A percentile compares a stretch with the other conserved stretches of the same genome.
Evolutionary conservation across 2,797 vertebrate genomes (phyloP).

Genomic region (Spinibarbus caldwelli): DNA sequence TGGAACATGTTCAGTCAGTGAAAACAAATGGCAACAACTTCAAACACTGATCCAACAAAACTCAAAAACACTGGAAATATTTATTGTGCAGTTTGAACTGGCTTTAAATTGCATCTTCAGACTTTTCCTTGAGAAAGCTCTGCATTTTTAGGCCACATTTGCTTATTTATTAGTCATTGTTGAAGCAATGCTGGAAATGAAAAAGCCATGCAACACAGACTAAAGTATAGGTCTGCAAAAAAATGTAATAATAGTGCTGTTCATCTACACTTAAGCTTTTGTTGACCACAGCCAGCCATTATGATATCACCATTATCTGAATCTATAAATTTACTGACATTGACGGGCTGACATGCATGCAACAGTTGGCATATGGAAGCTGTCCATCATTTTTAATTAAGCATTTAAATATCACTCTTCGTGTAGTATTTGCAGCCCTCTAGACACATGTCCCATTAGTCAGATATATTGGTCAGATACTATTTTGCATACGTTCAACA

Average conservation of each 20-base stretch:
- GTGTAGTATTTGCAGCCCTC: not conserved
- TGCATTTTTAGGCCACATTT: not conserved
- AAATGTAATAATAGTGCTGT: not conserved
- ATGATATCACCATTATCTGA: not conserved
- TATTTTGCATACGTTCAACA: constrained; percentile 28
- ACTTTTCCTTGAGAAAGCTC: not conserved
- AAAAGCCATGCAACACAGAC: not conserved
- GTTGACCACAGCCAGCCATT: not conserved
- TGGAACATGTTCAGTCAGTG: constrained; percentile 8
- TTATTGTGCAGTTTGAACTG: not conserved
- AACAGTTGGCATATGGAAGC: constrained; percentile 20
- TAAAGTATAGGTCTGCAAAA: not conserved
- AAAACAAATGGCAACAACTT: constrained; percentile 3
- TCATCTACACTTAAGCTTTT: constrained; percentile 1
- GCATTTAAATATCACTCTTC: constrained; percentile 12
- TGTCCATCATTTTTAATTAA: constrained; percentile 35
- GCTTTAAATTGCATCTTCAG: not conserved
- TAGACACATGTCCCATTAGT: constrained; percentile 25
- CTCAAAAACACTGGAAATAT: not conserved
- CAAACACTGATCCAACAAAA: not conserved
- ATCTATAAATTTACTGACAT: constrained; percentile 6
- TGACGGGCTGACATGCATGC: not conserved
- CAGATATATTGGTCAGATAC: constrained; percentile 23
- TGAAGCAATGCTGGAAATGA: constrained; percentile 12
- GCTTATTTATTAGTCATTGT: constrained; percentile 22